Evolutionary conservation across 2,113 vertebrate genomes (phyloP), one percentile per base, ranked within the genome.

Genomic region (Laticauda colubrina): DNA sequence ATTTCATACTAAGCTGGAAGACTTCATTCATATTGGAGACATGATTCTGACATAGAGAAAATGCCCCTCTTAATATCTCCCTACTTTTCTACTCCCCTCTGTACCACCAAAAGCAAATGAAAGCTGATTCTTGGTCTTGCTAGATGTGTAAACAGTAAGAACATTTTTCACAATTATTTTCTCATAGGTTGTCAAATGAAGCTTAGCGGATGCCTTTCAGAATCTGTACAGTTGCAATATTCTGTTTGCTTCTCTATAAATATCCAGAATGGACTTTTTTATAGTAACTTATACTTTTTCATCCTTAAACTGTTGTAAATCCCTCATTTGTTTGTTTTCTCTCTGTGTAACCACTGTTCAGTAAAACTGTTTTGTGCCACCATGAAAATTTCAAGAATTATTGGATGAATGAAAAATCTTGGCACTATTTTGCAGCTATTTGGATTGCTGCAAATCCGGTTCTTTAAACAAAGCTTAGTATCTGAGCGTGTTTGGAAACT

Each of bases 1-100:
- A 96, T 93, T 96, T 96, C 92, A 95, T 98, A 94, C 95, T 95
- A 97, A 97, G 2, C 75, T 98, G 91, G 97, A 95, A 96, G 95
- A 95, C 91, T 88, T 96, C 10, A 92, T 95, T 88, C 92, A 94
- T 89, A 54, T 94, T 64, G 94, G 93, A 92, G 94, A 94, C 94
- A 94, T 95, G 24, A 81, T 88, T 97, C 85, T 95, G 93, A 96
- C 10, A 64, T 39, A 23, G 75, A 92, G 86, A 94, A 93, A 57
- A 69, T 20, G 21, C 2, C 6, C 23, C 34, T 59, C 43, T 81
- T 61, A 90, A 54, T 21, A 29, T 64, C 15, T 53, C 34, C 51
- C 12, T 12, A 26, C 20, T 26, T 18, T 91, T 5, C 43, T 88
- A 12, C 0, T 14, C 85, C 53, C 90, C 54, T 92, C 43, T 93